A percentile compares a stretch with the other conserved stretches of the same genome.
Conservation (phyloP, 2,113 vertebrate species). For the Rhizomys pruinosus region DNA sequence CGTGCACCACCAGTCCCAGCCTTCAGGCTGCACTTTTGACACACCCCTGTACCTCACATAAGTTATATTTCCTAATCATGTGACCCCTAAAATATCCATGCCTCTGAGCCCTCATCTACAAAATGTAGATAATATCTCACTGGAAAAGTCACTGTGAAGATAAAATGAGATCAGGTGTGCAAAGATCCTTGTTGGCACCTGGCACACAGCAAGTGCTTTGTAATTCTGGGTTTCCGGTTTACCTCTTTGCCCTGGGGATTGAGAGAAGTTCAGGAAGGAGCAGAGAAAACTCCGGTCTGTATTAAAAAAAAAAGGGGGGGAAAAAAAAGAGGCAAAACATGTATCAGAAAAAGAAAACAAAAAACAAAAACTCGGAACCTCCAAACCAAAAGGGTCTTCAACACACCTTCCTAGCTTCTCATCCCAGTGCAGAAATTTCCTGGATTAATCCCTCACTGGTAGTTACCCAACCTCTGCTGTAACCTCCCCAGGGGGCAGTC, state of each 20-base stretch:
- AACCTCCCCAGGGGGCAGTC: conserved; percentile 65
- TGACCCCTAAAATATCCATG: not conserved
- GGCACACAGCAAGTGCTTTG: not conserved
- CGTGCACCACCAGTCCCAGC: not conserved
- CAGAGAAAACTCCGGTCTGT: not conserved
- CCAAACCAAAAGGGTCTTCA: conserved; percentile 24
- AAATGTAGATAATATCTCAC: not conserved
- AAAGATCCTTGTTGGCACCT: conserved; percentile 14
- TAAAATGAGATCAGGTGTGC: not conserved
- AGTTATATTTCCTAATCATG: not conserved
- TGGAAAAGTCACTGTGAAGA: conserved; percentile 26
- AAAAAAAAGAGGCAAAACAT: no score
- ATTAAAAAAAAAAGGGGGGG: no score
- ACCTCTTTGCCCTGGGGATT: not conserved
- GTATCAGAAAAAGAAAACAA: no score
- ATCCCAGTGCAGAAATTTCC: conserved; percentile 56
- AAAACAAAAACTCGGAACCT: conserved; percentile 46
- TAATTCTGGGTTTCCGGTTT: conserved; percentile 12
- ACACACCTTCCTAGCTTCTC: conserved; percentile 18
- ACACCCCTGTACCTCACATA: not conserved
- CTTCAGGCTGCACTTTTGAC: not conserved
- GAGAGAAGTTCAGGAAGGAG: not conserved
- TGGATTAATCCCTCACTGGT: conserved; percentile 52
- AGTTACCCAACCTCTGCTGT: conserved; percentile 67
- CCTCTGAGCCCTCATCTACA: not conserved